Base-by-base conservation (phyloP, 2,113 vertebrate species). In the Cottus gobio region DNA sequence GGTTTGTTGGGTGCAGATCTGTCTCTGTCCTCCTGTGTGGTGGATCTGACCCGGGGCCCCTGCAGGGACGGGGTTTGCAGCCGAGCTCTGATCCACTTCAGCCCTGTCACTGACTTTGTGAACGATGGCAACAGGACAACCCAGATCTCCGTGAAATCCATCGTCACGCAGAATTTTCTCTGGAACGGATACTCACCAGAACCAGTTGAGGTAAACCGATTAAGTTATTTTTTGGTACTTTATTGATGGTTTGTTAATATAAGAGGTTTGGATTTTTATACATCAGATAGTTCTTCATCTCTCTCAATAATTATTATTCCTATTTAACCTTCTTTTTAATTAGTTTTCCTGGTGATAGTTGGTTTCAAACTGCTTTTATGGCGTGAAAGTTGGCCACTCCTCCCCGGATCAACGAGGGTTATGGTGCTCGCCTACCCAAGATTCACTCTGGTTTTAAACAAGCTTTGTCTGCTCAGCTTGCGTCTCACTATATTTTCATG, bases 161-260 rank as follows among this genome's bases (percentile, higher is more conserved):
- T 97, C 68, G 81, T 90, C 73, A 95, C 93, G 34, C 88, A 92
- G 8, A 94, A 94, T 64, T 96, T 97, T 64, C 91, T 98, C 34
- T 98, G 97, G 97, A 96, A 94, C 42, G 94, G 92, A 80, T 98
- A 97, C 60, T 70, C 87, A 3, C 95, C 96, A 61, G 94, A 95
- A 75, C 89, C 93, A 28, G 85, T 91, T 31, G 94, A 96, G 96
- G 96, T 98, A 90, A 77, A 80, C 1, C 9, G 0, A 7, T 15
- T 10, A 5, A 52, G 42, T 36, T 54, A 18, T 62, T 36, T 63
- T n/a, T 9, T 52, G 22, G 15, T 7, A 57, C 2, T 28, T 42
- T 66, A 10, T 34, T 39, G 2, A 31, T 16, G 1, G 28, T 46
- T 44, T 66, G 31, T 11, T 57, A 4, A 31, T 76, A 57, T 0